Conservation (phyloP, 2,888 invertebrate genomes). For the Hyalella azteca region DNA sequence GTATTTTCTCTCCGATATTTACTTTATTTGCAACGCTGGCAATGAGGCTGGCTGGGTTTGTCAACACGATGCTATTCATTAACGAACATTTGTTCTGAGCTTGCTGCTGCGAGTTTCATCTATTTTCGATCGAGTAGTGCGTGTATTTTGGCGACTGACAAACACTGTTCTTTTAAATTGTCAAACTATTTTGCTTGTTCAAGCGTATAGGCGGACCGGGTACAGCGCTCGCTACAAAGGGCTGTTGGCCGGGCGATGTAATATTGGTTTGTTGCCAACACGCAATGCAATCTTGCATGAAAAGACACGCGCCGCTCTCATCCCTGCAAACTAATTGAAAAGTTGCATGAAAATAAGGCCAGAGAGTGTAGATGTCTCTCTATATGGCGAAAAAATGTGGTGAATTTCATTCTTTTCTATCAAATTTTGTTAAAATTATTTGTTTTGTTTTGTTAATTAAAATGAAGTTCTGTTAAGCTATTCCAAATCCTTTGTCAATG, state of each 20-base stretch:
- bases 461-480: too few species aligned
- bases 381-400: too few species aligned
- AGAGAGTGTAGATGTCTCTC: too few species aligned
- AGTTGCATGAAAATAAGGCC: too few species aligned
- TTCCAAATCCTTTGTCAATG: too few species aligned
- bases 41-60: background rate
- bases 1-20: background rate
- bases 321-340: too few species aligned
- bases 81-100: background rate
- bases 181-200: slow-evolving; percentile 10
- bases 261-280: slow-evolving; percentile 2
- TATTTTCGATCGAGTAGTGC: background rate
- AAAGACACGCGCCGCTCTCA: too few species aligned
- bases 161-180: background rate
- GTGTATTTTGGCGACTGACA: background rate
- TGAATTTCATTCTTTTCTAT: too few species aligned
- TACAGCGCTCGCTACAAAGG: slow-evolving; percentile 1
- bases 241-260: background rate
- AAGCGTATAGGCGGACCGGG: background rate
- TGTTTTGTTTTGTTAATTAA: too few species aligned
- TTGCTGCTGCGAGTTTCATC: background rate
- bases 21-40: background rate
- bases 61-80: background rate
- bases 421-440: too few species aligned
- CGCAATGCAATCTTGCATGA: too few species aligned